Evolutionary conservation across 2,113 vertebrate species (phyloP), one percentile per base, ranked within the genome.

Genomic region (Apodemus sylvaticus): DNA sequence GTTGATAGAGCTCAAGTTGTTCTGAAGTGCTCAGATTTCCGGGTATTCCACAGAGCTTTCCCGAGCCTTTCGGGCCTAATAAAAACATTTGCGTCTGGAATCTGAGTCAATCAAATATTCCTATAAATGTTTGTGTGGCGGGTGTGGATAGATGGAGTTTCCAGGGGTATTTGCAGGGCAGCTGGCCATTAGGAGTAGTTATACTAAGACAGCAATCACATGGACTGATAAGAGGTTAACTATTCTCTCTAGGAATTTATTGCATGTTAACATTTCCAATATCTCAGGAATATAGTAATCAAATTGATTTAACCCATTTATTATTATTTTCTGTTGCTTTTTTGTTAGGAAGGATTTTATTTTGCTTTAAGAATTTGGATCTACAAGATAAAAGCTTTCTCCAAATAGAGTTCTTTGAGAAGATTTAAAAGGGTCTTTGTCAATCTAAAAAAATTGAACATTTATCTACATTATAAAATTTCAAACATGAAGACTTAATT

Each of bases 391-490:
- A 22, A 26, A 20, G 9, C 2, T 26, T 22, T 83, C 36, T 3
- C 12, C 22, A 16, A 82, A 60, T 39, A 5, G 11, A 26, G 36
- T n/a, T 82, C 78, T 60, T 60, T 60, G 22, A n/a, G 55, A 60
- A 62, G 55, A 83, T 83, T 60, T 60, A 39, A 39, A 83, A 62
- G 36, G 36, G n/a, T 39, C 53, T 82, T 60, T 82, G 53, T 58
- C 36, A 58, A 58, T 82, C 20, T 82, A 60, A 39, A 82, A 82
- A 39, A 22, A n/a, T n/a, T 60, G 22, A 60, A 60, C 3, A 62
- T 78, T 81, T 79, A 53, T 82, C 55, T 26, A 82, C 39, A 82
- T 83, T 83, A 83, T 83, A 60, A 83, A 83, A n/a, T 82, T 82
- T 82, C 53, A 82, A 82, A 82, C 53, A 82, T 58, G 53, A 58